Percentiles rank a stretch among this genome's conserved stretches.
Conservation (phyloP, 2,888 invertebrate species). For the Drosophila tanythrix region DNA sequence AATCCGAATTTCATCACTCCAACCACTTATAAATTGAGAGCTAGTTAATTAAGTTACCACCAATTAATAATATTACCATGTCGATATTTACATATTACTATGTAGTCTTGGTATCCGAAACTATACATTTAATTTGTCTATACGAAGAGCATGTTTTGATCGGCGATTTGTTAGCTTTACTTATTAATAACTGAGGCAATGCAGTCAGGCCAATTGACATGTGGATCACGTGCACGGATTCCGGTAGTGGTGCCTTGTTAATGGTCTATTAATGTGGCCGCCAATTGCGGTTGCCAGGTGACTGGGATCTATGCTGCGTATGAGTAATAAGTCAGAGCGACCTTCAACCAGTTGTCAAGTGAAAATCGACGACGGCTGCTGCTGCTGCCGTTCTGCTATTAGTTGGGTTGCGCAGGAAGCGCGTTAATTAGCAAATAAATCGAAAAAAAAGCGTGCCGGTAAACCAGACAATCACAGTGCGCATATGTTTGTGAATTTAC, state of each 20-base stretch:
- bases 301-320: constrained; percentile 44
- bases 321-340: constrained; percentile 63
- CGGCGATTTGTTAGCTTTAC: neutral
- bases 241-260: constrained; percentile 51
- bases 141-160: constrained; percentile 12
- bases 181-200: constrained; percentile 36
- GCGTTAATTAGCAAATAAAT: constrained; percentile 79
- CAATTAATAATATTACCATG: neutral
- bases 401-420: constrained; percentile 55
- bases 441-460: constrained; percentile 60
- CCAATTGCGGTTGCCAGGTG: constrained; percentile 57
- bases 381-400: constrained; percentile 4
- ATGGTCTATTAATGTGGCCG: constrained; percentile 70
- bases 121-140: neutral
- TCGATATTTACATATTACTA: neutral
- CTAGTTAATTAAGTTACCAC: neutral
- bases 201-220: constrained; percentile 20
- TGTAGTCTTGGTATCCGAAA: neutral
- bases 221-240: constrained; percentile 62
- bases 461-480: constrained; percentile 56
- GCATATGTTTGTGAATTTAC: constrained; percentile 23
- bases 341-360: constrained; percentile 74
- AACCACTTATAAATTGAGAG: neutral
- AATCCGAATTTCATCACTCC: neutral
- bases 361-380: constrained; percentile 32